These are phyloP conservation scores for Oncorhynchus clarkii DNA, from an alignment of 2,113 vertebrate genomes.

Conservation along the genomic window DNA sequence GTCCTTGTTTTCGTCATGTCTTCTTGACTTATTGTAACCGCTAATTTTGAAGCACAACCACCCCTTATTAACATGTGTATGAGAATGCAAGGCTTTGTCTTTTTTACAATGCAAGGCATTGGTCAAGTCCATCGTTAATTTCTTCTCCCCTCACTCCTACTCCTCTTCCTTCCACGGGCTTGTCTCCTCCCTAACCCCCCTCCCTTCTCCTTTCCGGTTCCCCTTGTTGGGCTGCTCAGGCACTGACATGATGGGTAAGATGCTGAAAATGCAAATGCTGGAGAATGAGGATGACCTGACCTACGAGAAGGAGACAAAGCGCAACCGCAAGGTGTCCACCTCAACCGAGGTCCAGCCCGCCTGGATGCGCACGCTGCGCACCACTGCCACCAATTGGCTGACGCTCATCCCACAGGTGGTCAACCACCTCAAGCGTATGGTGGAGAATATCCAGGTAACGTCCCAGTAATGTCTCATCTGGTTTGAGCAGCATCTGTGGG, in stretches of 20 bases:
- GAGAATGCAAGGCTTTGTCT: too few species aligned
- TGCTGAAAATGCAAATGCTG: conserved; percentile 99
- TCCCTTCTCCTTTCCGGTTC: conserved; percentile 33
- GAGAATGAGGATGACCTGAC: conserved; percentile 98
- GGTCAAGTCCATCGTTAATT: conserved; percentile 60
- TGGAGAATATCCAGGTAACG: conserved; percentile 96
- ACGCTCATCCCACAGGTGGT: conserved; percentile 91
- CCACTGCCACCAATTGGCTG: conserved; percentile 93
- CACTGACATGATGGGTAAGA: conserved; percentile 98
- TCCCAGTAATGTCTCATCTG: conserved; percentile 56
- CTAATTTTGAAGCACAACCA: not conserved
- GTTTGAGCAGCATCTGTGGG: too few species aligned
- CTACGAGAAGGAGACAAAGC: conserved; percentile 93
- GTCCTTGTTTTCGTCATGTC: conserved; percentile 5
- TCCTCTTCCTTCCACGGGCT: conserved; percentile 16
- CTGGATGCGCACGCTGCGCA: conserved; percentile 96
- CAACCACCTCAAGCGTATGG: conserved; percentile 89
- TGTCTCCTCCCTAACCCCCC: not conserved
- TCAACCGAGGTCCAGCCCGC: conserved; percentile 88
- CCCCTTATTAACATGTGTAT: conserved; percentile 15
- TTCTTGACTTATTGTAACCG: conserved; percentile 2
- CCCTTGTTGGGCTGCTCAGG: conserved; percentile 69
- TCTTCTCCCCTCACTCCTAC: conserved; percentile 43
- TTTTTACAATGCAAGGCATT: not conserved
- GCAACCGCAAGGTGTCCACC: conserved; percentile 69